Conservation (phyloP, 2,797 vertebrate species). For the Sebastes minor region DNA sequence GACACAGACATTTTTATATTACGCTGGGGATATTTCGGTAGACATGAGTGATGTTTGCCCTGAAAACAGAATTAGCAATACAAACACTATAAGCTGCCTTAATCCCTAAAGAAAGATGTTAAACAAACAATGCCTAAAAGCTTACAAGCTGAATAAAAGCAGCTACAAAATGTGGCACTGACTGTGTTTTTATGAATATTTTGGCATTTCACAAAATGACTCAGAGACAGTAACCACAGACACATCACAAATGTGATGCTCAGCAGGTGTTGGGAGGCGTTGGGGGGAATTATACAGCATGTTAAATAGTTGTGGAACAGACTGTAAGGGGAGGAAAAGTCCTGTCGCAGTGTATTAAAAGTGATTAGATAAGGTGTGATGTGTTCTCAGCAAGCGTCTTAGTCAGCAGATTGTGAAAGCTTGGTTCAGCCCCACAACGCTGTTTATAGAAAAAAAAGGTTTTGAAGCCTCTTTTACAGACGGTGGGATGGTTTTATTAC, state of each 20-base stretch:
- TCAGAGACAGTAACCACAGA: not conserved
- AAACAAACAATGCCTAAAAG: not conserved
- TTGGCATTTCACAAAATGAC: slow-evolving; percentile 7
- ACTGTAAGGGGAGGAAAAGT: slow-evolving; percentile 9
- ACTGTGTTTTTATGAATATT: slow-evolving; percentile 6
- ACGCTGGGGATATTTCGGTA: not conserved
- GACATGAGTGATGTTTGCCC: not conserved
- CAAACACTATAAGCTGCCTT: not conserved
- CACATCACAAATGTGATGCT: slow-evolving; percentile 17
- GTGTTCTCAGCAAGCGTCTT: slow-evolving; percentile 1
- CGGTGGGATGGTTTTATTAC: slow-evolving; percentile 5
- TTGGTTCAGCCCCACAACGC: not conserved
- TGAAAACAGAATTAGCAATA: slow-evolving; percentile 13
- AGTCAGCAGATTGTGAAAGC: slow-evolving; percentile 47
- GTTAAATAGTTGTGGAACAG: not conserved
- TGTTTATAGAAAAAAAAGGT: slow-evolving; percentile 13
- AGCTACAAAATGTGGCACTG: not conserved
- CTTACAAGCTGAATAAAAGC: slow-evolving; percentile 2
- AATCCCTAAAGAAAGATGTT: slow-evolving; percentile 8
- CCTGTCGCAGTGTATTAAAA: slow-evolving; percentile 3
- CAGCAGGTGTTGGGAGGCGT: slow-evolving; percentile 15
- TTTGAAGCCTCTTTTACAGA: slow-evolving; percentile 26
- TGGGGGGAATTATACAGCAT: not conserved
- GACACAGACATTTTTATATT: not conserved
- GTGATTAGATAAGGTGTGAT: slow-evolving; percentile 28